Conservation (phyloP, 2,113 vertebrate genomes). For the Thamnaconus septentrionalis region DNA sequence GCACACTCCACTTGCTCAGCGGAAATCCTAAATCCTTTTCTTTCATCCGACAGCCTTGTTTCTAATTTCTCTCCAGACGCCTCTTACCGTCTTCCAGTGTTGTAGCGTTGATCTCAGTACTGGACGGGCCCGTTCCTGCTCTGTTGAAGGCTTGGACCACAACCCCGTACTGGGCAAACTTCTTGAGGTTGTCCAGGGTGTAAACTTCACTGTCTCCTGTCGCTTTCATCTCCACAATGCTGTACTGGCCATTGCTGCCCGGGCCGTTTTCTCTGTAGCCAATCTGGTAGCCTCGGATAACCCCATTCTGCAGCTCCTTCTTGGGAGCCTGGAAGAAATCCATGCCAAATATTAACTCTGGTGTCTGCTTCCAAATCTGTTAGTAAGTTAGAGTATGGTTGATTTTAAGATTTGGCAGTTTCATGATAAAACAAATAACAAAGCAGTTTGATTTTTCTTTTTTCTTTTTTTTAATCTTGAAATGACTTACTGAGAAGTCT, state of each 20-base stretch:
- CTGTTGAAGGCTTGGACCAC: constrained; percentile 98
- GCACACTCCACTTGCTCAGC: not conserved
- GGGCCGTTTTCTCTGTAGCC: constrained; percentile 97
- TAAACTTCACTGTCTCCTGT: constrained; percentile 96
- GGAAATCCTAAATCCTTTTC: not conserved
- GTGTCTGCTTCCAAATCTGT: no score
- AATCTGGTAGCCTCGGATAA: constrained; percentile 97
- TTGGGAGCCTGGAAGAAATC: constrained; percentile 83
- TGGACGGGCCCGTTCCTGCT: constrained; percentile 93
- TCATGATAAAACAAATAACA: not conserved
- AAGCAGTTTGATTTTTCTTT: not conserved
- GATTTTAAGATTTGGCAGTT: no score
- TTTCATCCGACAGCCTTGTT: not conserved
- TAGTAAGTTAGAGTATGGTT: no score
- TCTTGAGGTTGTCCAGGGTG: constrained; percentile 97
- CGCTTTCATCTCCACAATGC: constrained; percentile 98
- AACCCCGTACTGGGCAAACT: constrained; percentile 95
- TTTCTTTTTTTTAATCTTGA: not conserved
- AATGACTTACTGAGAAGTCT: no score
- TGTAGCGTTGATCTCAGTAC: constrained; percentile 97
- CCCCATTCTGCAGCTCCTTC: constrained; percentile 95
- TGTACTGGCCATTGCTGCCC: constrained; percentile 97
- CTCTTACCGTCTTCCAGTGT: constrained; percentile 87
- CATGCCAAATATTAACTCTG: no score
- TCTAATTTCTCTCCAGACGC: not conserved